Conservation (phyloP, 1,140 invertebrate species). For the Pseudomyrmex flavicornis region DNA sequence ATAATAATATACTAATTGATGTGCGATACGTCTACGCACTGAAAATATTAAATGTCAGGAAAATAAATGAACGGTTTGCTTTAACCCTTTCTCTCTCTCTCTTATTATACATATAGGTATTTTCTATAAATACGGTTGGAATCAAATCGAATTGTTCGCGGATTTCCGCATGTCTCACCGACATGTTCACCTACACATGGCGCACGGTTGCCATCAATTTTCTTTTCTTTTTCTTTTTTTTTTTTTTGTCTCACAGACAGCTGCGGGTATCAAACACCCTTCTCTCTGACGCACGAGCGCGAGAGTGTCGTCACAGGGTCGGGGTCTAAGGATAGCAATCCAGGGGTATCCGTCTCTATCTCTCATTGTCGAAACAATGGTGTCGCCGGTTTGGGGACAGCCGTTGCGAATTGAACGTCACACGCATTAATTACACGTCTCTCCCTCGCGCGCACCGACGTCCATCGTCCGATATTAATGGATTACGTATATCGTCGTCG, state of each 20-base stretch:
- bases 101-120: too few relatives aligned
- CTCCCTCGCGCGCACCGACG: neutral
- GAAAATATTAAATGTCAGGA: too few relatives aligned
- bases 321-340: neutral
- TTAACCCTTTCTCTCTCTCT: too few relatives aligned
- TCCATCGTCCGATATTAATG: slow-evolving; percentile 52
- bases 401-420: slow-evolving; percentile 64
- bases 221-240: neutral
- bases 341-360: slow-evolving; percentile 30
- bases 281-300: neutral
- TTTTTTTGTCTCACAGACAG: neutral
- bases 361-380: slow-evolving; percentile 59
- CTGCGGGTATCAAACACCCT: neutral
- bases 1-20: too few relatives aligned
- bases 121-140: too few relatives aligned
- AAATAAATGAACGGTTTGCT: too few relatives aligned
- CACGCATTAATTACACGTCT: slow-evolving; percentile 59
- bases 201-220: neutral
- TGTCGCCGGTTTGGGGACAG: slow-evolving; percentile 57
- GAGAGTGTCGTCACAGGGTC: too few relatives aligned
- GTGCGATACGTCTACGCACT: too few relatives aligned
- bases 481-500: slow-evolving; percentile 29
- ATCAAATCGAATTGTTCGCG: too few relatives aligned
- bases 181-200: neutral
- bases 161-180: too few relatives aligned